phyloP scores from a whole-genome alignment of 2,797 vertebrate species.

The Glyptemys insculpta region DNA sequence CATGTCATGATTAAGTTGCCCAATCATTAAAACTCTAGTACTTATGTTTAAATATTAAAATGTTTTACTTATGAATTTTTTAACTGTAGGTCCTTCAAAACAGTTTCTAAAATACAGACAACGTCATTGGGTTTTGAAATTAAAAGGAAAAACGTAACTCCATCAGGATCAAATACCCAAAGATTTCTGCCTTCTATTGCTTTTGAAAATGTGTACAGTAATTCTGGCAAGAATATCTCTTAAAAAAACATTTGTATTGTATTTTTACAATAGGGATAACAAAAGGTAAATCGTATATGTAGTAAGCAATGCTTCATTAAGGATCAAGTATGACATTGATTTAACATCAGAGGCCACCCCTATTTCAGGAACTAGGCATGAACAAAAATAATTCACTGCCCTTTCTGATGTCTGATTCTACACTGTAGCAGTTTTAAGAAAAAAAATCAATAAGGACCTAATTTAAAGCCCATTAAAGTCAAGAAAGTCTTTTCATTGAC shows the following conservation, averaged over 20 bases:
- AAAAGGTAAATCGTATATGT: not conserved
- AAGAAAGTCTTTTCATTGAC: not conserved
- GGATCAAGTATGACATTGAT: not conserved
- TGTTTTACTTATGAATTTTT: slow-evolving; percentile 11
- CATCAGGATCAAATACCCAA: slow-evolving; percentile 8
- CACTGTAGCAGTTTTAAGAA: not conserved
- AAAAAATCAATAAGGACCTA: not conserved
- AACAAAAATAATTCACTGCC: not conserved
- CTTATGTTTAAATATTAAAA: not conserved
- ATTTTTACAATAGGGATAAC: slow-evolving; percentile 19
- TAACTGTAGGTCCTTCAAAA: slow-evolving; percentile 8
- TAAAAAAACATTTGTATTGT: slow-evolving; percentile 33
- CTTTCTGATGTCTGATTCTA: not conserved
- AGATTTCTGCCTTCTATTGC: not conserved
- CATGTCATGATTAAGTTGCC: not conserved
- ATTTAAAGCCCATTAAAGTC: not conserved
- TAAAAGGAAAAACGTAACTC: not conserved
- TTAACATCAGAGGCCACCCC: not conserved
- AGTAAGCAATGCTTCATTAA: not conserved
- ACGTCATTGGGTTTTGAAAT: slow-evolving; percentile 20
- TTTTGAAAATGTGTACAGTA: not conserved
- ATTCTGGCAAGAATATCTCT: not conserved
- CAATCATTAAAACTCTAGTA: slow-evolving; percentile 8
- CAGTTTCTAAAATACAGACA: slow-evolving; percentile 35
- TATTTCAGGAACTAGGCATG: not conserved